Evolutionary conservation across 2,113 vertebrate species (phyloP).

Genomic region (Phodopus roborovskii): DNA sequence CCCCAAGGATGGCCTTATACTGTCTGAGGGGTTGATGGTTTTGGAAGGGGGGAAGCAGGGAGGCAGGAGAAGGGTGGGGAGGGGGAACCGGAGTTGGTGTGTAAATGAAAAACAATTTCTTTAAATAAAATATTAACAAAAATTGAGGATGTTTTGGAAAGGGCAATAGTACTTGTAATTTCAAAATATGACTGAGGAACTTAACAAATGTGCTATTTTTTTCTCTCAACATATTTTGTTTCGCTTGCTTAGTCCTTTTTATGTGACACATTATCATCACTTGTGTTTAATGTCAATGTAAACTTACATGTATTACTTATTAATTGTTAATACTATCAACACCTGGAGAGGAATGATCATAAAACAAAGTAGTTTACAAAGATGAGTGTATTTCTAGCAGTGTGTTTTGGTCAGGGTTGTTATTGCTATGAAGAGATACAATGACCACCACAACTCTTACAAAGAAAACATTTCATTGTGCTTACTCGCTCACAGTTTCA

Average conservation of each 20-base stretch:
- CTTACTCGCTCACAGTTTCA: too few relatives aligned
- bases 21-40: too few relatives aligned
- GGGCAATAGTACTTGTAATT: not conserved
- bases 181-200: not conserved
- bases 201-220: not conserved
- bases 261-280: not conserved
- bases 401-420: too few relatives aligned
- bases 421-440: too few relatives aligned
- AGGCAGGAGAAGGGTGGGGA: too few relatives aligned
- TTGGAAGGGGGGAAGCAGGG: too few relatives aligned
- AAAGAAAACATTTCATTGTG: too few relatives aligned
- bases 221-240: not conserved
- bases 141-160: not conserved
- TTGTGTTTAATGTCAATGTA: not conserved
- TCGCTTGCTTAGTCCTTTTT: not conserved
- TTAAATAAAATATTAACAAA: not conserved
- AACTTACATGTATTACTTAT: not conserved
- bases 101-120: too few relatives aligned
- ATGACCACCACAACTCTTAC: too few relatives aligned
- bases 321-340: not conserved
- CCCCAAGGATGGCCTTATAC: too few relatives aligned
- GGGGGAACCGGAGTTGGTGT: too few relatives aligned
- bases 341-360: not conserved
- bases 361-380: not conserved
- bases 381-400: not conserved